phyloP scores from a whole-genome alignment of 2,113 vertebrate genomes.

The Morone saxatilis region DNA sequence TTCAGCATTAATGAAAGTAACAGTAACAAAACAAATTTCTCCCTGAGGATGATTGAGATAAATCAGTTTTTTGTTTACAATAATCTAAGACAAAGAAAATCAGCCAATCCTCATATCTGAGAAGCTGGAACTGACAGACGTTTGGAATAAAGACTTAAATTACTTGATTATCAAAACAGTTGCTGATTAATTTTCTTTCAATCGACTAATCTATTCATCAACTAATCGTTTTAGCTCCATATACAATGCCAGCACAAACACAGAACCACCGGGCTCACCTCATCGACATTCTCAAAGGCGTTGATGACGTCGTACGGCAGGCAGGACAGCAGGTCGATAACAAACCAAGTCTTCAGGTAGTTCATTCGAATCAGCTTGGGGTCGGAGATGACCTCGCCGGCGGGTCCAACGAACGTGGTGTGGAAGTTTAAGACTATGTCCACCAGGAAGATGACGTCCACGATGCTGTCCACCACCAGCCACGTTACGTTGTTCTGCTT shows the following conservation, averaged over 20 bases:
- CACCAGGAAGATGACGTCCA: constrained; percentile 98
- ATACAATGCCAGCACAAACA: background rate
- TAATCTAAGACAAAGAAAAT: too few species aligned
- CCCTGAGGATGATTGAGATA: too few species aligned
- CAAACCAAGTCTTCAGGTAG: constrained; percentile 99
- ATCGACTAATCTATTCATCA: background rate
- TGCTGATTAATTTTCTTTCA: background rate
- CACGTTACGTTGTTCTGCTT: constrained; percentile 99
- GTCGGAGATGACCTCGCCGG: constrained; percentile 98
- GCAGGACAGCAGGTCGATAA: constrained; percentile 98
- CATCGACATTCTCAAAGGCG: constrained; percentile 98
- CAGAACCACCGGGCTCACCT: constrained; percentile 88
- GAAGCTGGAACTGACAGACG: background rate
- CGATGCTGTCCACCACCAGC: constrained; percentile 98
- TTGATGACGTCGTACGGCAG: constrained; percentile 99
- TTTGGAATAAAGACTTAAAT: background rate
- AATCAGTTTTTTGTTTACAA: too few species aligned
- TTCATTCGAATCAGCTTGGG: constrained; percentile 99
- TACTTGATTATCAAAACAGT: background rate
- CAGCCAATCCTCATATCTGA: background rate
- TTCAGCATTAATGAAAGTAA: background rate
- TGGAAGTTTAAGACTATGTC: constrained; percentile 99
- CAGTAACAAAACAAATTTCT: too few species aligned
- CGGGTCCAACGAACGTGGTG: constrained; percentile 97
- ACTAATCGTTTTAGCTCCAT: background rate